These are phyloP conservation scores for Lysiphlebus fabarum DNA, from an alignment of 1,140 invertebrate genomes.

Conservation along the genomic window DNA sequence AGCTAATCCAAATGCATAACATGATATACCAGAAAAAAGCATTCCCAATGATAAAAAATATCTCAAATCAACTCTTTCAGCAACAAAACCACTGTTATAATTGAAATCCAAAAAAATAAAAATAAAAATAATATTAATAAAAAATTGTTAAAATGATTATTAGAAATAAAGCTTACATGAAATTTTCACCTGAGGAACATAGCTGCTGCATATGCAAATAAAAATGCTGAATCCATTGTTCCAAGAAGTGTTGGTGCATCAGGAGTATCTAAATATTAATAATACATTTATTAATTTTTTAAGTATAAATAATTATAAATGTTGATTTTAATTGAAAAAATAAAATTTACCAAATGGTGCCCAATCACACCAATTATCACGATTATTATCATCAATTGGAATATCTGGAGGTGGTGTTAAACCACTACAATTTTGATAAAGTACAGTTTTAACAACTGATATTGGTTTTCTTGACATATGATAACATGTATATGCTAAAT, in stretches of 20 bases:
- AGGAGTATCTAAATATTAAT: constrained; percentile 65
- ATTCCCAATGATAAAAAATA: constrained; percentile 89
- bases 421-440: constrained; percentile 80
- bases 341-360: constrained; percentile 79
- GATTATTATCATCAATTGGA: constrained; percentile 56
- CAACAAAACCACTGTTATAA: constrained; percentile 75
- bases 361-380: constrained; percentile 83
- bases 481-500: constrained; percentile 84
- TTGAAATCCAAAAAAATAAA: constrained; percentile 1
- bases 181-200: constrained; percentile 82
- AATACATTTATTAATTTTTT: constrained; percentile 17
- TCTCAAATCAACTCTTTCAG: constrained; percentile 85
- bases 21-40: constrained; percentile 83
- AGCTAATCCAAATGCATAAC: constrained; percentile 87
- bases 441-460: constrained; percentile 88
- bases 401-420: constrained; percentile 57
- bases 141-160: constrained; percentile 1
- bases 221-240: constrained; percentile 84
- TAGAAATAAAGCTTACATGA: constrained; percentile 30
- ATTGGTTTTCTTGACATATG: constrained; percentile 91
- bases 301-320: no score
- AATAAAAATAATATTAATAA: constrained; percentile 18
- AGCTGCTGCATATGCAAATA: constrained; percentile 87
- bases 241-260: constrained; percentile 80
- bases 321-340: constrained; percentile 1